phyloP scores from a whole-genome alignment of 2,797 vertebrate genomes.

The Perodicticus potto region DNA sequence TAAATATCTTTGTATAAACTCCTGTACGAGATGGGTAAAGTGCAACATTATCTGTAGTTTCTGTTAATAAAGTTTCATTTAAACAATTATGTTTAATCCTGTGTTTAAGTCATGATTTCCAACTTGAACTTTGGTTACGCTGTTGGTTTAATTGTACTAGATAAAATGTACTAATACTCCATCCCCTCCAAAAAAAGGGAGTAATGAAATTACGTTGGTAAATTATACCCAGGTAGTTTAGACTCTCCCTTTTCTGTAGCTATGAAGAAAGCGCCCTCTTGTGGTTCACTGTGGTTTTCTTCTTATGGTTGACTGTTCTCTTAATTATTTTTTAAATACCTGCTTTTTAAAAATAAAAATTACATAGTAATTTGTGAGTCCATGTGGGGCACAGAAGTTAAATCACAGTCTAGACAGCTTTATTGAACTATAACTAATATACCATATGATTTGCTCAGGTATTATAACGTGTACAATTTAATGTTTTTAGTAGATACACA shows the following conservation, averaged over 20 bases:
- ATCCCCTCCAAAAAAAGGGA: background rate
- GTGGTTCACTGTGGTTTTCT: conserved; percentile 74
- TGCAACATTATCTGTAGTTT: background rate
- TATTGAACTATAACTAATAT: background rate
- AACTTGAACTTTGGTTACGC: background rate
- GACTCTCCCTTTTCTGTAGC: conserved; percentile 22
- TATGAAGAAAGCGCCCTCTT: conserved; percentile 85
- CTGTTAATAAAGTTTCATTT: conserved; percentile 9
- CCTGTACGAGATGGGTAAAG: background rate
- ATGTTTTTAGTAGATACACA: background rate
- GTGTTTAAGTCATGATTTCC: conserved; percentile 29
- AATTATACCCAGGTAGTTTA: background rate
- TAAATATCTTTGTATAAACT: conserved; percentile 4
- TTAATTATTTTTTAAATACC: background rate
- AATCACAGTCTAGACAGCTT: background rate
- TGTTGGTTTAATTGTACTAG: background rate
- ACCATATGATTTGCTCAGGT: background rate
- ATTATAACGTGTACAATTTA: background rate
- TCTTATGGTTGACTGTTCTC: background rate
- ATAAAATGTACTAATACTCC: background rate
- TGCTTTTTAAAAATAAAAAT: background rate
- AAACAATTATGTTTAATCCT: conserved; percentile 54
- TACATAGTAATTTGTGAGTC: background rate
- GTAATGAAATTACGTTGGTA: background rate
- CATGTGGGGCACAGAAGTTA: background rate